Conservation (phyloP, 2,888 invertebrate genomes). For the Malacosoma neustria region DNA sequence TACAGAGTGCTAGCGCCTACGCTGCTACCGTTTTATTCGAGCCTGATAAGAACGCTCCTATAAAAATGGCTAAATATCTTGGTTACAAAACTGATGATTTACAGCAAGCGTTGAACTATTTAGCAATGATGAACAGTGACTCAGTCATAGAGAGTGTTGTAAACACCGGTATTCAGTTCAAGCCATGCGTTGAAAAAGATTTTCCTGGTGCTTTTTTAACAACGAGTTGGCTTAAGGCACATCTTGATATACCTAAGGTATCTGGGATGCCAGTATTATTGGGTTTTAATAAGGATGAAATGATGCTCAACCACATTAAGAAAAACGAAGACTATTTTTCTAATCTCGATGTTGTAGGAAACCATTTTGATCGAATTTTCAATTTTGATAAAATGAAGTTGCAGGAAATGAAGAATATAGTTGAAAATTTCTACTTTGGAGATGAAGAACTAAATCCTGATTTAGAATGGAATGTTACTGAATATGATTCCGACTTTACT, state of each 20-base stretch:
- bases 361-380: constrained; percentile 16
- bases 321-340: constrained; percentile 16
- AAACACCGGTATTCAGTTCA: constrained; percentile 20
- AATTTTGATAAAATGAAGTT: constrained; percentile 15
- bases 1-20: constrained; percentile 33
- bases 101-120: constrained; percentile 24
- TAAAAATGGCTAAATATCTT: constrained; percentile 27
- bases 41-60: constrained; percentile 22
- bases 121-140: constrained; percentile 19
- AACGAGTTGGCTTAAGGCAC: constrained; percentile 24
- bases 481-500: constrained; percentile 36
- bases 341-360: constrained; percentile 17
- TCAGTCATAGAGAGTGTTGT: constrained; percentile 21
- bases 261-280: constrained; percentile 28
- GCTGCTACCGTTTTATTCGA: constrained; percentile 19
- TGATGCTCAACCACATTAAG: constrained; percentile 11
- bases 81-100: constrained; percentile 21
- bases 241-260: constrained; percentile 25
- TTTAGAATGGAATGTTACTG: constrained; percentile 17
- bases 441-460: constrained; percentile 22
- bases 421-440: constrained; percentile 36
- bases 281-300: constrained; percentile 38
- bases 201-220: constrained; percentile 31
- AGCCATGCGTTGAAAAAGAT: constrained; percentile 35
- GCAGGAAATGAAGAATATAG: constrained; percentile 16